These are phyloP conservation scores for Paralichthys olivaceus DNA, from an alignment of 2,113 vertebrate genomes.

Conservation along the genomic window DNA sequence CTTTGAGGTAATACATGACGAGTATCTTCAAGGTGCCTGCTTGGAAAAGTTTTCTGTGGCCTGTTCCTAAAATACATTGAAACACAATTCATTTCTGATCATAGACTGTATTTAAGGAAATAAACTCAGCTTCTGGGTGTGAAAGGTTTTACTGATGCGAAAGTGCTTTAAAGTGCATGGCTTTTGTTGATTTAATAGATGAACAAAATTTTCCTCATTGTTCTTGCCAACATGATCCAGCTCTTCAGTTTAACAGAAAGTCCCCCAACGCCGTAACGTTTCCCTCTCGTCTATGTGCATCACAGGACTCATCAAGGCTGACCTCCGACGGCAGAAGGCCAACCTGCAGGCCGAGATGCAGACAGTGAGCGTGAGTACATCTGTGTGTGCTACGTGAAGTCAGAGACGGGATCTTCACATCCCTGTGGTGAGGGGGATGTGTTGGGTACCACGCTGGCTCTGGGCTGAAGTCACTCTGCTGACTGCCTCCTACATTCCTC, in stretches of 20 bases:
- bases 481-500: slow-evolving; percentile 21
- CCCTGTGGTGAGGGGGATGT: slow-evolving; percentile 9
- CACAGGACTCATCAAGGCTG: slow-evolving; percentile 90
- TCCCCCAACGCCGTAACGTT: neutral
- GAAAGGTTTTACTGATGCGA: too few species aligned
- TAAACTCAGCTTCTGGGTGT: too few species aligned
- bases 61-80: too few species aligned
- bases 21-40: too few species aligned
- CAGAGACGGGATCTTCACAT: slow-evolving; percentile 29
- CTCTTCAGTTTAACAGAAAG: neutral
- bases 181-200: too few species aligned
- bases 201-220: too few species aligned
- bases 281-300: slow-evolving; percentile 11
- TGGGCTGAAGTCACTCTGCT: slow-evolving; percentile 11
- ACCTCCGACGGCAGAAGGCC: slow-evolving; percentile 90
- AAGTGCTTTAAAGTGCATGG: too few species aligned
- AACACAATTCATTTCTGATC: too few species aligned
- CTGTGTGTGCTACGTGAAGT: slow-evolving; percentile 18
- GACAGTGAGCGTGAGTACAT: slow-evolving; percentile 84
- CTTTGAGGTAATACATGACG: too few species aligned
- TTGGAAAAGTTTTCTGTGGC: too few species aligned
- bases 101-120: too few species aligned
- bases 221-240: too few species aligned
- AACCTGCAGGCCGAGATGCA: slow-evolving; percentile 74
- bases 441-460: slow-evolving; percentile 10